Percentiles rank a stretch among this genome's conserved stretches.
Evolutionary conservation across 35 echinoderm and acorn worm species (phyloP).

Genomic region (Lytechinus pictus): DNA sequence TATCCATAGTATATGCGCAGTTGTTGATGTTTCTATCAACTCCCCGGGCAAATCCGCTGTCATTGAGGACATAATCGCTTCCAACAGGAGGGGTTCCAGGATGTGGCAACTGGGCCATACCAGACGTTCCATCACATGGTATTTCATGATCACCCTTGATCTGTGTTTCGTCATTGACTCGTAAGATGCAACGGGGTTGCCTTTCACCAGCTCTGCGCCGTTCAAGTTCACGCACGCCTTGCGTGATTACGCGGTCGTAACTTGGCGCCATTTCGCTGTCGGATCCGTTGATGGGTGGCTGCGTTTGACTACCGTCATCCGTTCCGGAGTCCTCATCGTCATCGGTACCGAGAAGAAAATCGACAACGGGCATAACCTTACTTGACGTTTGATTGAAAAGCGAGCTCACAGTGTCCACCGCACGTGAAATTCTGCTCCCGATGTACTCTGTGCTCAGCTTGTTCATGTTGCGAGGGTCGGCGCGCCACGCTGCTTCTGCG

Average conservation of each 20-base stretch:
- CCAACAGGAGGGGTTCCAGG: neutral
- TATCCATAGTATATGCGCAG: neutral
- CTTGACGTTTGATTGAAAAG: neutral
- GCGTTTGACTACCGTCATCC: neutral
- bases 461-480: neutral
- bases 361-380: conserved; percentile 27
- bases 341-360: neutral
- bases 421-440: neutral
- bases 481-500: neutral
- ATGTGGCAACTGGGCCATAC: neutral
- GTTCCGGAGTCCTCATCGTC: neutral
- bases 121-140: neutral
- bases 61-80: neutral
- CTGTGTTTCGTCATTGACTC: neutral
- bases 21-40: neutral
- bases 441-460: neutral
- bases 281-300: neutral
- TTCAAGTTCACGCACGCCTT: neutral
- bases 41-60: neutral
- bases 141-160: neutral
- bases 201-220: neutral
- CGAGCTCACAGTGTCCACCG: neutral
- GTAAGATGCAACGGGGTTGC: neutral
- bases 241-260: neutral
- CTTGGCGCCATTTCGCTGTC: neutral